phyloP scores from a whole-genome alignment of 2,888 invertebrate genomes.

The Diplazon laetatorius region DNA sequence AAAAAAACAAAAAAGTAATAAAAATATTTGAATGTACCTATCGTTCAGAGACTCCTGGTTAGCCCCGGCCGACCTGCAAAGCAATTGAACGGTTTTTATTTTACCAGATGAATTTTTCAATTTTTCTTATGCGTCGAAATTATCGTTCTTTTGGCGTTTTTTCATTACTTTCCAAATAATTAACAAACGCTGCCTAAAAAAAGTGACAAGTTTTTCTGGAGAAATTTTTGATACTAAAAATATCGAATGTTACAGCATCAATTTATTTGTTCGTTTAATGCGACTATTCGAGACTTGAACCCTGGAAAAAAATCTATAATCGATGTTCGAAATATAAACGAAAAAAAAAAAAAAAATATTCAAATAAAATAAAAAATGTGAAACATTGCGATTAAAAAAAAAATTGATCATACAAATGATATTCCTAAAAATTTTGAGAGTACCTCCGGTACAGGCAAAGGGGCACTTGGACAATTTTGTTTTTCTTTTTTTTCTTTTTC shows the following conservation, averaged over 20 bases:
- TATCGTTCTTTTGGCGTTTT: conserved; percentile 8
- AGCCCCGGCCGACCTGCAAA: conserved; percentile 80
- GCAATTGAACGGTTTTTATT: conserved; percentile 77
- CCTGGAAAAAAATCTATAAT: conserved; percentile 79
- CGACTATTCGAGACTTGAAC: conserved; percentile 75
- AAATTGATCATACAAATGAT: conserved; percentile 25
- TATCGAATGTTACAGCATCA: conserved; percentile 63
- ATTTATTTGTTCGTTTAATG: conserved; percentile 72
- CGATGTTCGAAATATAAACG: conserved; percentile 71
- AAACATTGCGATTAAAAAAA: conserved; percentile 42
- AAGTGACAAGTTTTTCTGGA: conserved; percentile 36
- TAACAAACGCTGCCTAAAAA: conserved; percentile 61
- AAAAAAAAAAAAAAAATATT: conserved; percentile 62
- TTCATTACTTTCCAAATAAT: conserved; percentile 40
- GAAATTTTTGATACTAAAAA: conserved; percentile 26
- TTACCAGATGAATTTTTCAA: conserved; percentile 71
- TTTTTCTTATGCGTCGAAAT: conserved; percentile 49
- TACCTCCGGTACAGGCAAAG: conserved; percentile 48
- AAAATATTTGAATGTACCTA: conserved; percentile 76
- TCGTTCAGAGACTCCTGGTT: conserved; percentile 81
- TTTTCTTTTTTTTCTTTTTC: not conserved
- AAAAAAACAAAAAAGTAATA: conserved; percentile 62
- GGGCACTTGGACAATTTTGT: conserved; percentile 70
- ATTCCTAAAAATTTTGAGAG: conserved; percentile 21
- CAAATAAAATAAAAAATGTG: conserved; percentile 55